These are phyloP conservation scores for Anguilla megastoma DNA, from an alignment of 2,797 vertebrate genomes.

Conservation along the genomic window DNA sequence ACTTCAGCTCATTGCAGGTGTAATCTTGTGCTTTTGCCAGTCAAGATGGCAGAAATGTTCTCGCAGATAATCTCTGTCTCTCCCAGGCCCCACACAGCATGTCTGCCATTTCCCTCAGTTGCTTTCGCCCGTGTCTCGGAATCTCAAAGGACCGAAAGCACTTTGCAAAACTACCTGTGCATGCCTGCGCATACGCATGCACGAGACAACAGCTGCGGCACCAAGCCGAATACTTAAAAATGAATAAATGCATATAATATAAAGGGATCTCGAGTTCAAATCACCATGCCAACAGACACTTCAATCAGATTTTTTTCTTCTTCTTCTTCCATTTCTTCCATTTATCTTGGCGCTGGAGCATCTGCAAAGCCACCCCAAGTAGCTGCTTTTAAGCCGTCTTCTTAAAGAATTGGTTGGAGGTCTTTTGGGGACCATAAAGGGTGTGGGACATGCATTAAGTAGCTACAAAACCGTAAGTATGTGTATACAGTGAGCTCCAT, in stretches of 20 bases:
- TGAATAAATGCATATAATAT: not conserved
- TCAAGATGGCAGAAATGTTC: not conserved
- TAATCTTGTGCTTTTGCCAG: not conserved
- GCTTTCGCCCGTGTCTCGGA: not conserved
- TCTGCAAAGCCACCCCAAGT: not conserved
- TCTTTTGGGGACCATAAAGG: not conserved
- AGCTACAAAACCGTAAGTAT: not conserved
- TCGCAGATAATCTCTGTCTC: not conserved
- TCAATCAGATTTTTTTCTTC: not conserved
- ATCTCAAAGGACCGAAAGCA: not conserved
- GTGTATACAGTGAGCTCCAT: too few species aligned
- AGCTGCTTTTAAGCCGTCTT: not conserved
- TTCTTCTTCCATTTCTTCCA: not conserved
- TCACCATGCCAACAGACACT: slow-evolving; percentile 10
- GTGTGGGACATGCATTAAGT: not conserved
- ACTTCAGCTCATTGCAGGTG: too few species aligned
- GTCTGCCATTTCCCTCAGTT: too few species aligned
- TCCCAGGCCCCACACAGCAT: not conserved
- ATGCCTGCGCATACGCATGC: not conserved
- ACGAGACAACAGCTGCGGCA: not conserved
- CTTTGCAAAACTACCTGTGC: not conserved
- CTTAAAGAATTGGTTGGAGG: not conserved
- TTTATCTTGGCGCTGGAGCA: not conserved
- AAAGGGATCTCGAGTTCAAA: not conserved
- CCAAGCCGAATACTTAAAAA: not conserved